Percentiles rank a stretch among this genome's conserved stretches.
Conservation (phyloP, 2,888 invertebrate genomes). For the Agapostemon virescens region DNA sequence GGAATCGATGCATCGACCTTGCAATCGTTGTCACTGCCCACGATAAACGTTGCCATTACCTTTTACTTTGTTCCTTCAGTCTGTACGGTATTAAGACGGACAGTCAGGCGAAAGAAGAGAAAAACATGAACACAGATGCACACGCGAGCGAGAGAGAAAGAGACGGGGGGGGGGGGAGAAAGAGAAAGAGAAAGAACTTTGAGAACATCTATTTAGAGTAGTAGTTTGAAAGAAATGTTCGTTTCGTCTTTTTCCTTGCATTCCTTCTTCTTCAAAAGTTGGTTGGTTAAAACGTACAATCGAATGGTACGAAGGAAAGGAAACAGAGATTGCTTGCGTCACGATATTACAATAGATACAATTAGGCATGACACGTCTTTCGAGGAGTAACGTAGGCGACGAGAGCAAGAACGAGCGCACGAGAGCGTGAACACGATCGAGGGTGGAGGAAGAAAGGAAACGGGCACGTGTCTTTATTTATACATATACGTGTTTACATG, state of each 20-base stretch:
- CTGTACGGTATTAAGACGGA: neutral
- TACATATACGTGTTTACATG: neutral
- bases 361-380: neutral
- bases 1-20: neutral
- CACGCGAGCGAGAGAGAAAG: too few species aligned
- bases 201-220: neutral
- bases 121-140: too few species aligned
- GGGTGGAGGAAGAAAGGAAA: neutral
- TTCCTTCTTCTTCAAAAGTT: conserved; percentile 37
- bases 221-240: too few species aligned
- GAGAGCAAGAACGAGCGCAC: neutral
- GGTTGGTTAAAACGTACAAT: conserved; percentile 33
- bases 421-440: neutral
- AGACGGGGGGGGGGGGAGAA: too few species aligned
- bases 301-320: neutral
- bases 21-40: neutral
- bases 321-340: neutral
- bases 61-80: too few species aligned
- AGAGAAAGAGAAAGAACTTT: neutral
- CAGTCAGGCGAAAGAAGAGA: too few species aligned
- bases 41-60: neutral
- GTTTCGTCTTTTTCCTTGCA: neutral
- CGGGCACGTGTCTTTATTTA: neutral
- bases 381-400: too few species aligned
- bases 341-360: neutral